These are phyloP conservation scores for Corella eumyota DNA, from an alignment of 23 tunicate species.

Conservation along the genomic window DNA sequence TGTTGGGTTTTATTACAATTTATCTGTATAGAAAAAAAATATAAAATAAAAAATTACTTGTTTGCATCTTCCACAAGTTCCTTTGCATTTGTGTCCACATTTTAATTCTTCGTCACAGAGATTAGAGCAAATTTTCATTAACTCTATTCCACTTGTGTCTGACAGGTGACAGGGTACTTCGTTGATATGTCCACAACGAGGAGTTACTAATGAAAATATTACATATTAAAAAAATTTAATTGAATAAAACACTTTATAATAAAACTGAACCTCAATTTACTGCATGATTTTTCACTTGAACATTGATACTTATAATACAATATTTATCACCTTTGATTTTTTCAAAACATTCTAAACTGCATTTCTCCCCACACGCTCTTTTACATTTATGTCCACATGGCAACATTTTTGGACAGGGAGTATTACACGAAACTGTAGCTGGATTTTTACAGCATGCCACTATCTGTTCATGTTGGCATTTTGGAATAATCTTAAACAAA, in stretches of 20 bases:
- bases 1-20: too few species aligned
- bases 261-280: too few species aligned
- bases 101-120: conserved; percentile 34
- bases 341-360: conserved; percentile 7
- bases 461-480: conserved; percentile 29
- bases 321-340: conserved; percentile 7
- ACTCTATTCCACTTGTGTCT: too few species aligned
- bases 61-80: conserved; percentile 57
- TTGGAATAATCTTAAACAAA: conserved; percentile 39
- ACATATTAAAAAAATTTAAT: too few species aligned
- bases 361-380: conserved; percentile 15
- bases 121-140: too few species aligned
- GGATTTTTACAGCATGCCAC: conserved; percentile 45
- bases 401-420: conserved; percentile 25
- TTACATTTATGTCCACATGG: conserved; percentile 46
- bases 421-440: conserved; percentile 15
- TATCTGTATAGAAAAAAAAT: too few species aligned
- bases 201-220: too few species aligned
- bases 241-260: too few species aligned
- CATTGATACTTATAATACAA: too few species aligned
- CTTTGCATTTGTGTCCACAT: conserved; percentile 76
- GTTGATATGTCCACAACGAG: conserved; percentile 37
- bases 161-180: conserved; percentile 33
- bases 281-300: too few species aligned
- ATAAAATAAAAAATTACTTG: too few species aligned